Evolutionary conservation across 2,888 invertebrate genomes (phyloP), one percentile per base, ranked within the genome.

Genomic region (Agrochola litura): DNA sequence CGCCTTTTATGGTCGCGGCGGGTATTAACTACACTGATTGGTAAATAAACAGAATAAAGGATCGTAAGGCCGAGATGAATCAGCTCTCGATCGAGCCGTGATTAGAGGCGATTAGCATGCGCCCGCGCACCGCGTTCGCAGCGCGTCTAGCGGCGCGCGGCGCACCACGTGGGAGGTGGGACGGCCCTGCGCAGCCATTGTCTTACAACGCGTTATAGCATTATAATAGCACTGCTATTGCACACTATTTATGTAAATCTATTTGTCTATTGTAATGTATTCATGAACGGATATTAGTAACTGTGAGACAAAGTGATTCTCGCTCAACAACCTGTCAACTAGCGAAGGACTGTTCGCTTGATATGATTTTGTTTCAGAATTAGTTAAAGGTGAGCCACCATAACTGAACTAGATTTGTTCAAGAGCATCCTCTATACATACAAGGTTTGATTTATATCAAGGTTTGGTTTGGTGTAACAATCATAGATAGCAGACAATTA

Each of bases 51-150:
- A 95, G 92, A 90, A 92, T 93, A 94, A 92, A 93, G 93, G 92
- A 95, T 94, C 88, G 90, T 92, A 92, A 92, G 91, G 90, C 90
- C 80, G 89, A 92, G 94, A 94, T 96, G 96, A 96, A 95, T 96
- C 96, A 96, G 95, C 93, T 93, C 93, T 92, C 94, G 95, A 96
- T 96, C 95, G 94, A 89, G 92, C 91, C 92, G 92, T 96, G 96
- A 96, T 96, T 96, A 96, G 94, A 93, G 88, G 91, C 95, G 95
- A 96, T 96, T 96, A 96, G 95, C 95, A 95, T 96, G 94, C 93
- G 94, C 93, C 90, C 85, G 94, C 94, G 94, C 93, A 49, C 75
- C 65, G 70, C 73, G 79, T 66, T 70, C 58, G 80, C 69, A 73
- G 78, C 90, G 91, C 89, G 90, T 91, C 92, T 90, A 92, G 91